Conservation (phyloP, 2,113 vertebrate species). For the Chaetodon trifascialis region DNA sequence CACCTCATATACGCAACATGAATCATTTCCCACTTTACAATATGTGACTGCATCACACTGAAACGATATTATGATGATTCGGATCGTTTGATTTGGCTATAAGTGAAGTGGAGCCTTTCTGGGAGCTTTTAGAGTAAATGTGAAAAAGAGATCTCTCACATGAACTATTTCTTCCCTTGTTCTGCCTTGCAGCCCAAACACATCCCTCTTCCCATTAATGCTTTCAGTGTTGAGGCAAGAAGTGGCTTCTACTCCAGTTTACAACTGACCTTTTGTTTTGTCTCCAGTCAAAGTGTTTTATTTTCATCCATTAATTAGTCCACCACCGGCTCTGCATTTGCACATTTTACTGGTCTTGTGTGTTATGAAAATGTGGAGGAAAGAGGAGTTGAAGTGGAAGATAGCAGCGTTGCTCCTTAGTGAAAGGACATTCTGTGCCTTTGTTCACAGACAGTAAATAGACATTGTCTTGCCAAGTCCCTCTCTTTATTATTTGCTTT, state of each 20-base stretch:
- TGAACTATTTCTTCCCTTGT: not conserved
- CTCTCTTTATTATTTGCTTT: constrained; percentile 56
- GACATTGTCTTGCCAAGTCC: constrained; percentile 43
- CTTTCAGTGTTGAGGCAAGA: not conserved
- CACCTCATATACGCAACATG: no score
- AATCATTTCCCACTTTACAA: no score
- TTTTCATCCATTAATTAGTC: not conserved
- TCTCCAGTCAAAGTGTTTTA: not conserved
- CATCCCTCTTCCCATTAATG: not conserved
- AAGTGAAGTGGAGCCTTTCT: not conserved
- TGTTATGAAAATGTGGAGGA: not conserved
- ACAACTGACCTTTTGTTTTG: not conserved
- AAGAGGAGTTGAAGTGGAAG: constrained; percentile 9
- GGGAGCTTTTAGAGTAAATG: not conserved
- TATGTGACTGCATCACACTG: no score
- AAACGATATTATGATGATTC: no score
- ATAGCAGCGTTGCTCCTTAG: constrained; percentile 2
- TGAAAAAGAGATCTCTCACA: not conserved
- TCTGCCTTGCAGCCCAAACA: no score
- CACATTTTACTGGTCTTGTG: constrained; percentile 5
- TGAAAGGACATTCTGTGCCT: constrained; percentile 27
- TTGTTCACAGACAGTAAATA: constrained; percentile 53
- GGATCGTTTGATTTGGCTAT: not conserved
- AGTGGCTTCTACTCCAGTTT: not conserved
- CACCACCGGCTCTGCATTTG: not conserved